Base-by-base conservation (phyloP, 2,888 invertebrate species). In the Phorcus lineatus region DNA sequence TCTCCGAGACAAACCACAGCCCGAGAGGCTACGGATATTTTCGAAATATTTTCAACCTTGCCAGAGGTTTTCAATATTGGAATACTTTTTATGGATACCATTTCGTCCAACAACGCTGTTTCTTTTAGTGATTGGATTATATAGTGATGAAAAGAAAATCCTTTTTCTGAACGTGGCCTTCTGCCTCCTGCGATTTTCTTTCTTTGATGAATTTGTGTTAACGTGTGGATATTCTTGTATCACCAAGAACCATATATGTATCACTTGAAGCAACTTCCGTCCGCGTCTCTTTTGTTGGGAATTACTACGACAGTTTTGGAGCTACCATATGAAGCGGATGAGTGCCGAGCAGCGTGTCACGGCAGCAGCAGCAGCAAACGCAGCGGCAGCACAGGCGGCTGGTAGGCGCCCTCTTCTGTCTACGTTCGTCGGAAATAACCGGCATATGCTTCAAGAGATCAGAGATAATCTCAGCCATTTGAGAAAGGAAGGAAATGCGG, bases 381-480 rank as follows among this genome's bases (percentile, higher is more conserved):
- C 47, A 47, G 70, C 70, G 36, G 62, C 28, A 24, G 31, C 70
- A 70, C 70, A 70, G 62, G 78, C 81, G 47, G 80, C 80, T 40
- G 83, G 84, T 76, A 80, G 87, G 81, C 84, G 87, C 53, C 88
- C 88, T 74, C 87, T 88, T 70, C 85, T 89, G 78, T 80, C 86
- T 55, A 87, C 90, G 53, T 88, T 87, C 82, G 86, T 85, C 66
- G 90, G 89, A 52, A 88, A 88, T 79, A 89, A 89, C 84, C 88
- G 90, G 78, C 90, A 89, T 80, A 91, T 91, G 90, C 81, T 91
- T 76, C 88, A 88, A 80, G 89, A 88, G 78, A 91, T 90, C 62
- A 84, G 90, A 9, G 90, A 90, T 81, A 90, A 86, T 80, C 85
- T 90, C 75, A 88, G 87, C 81, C 90, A 91, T 81, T 83, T 88